Conservation (phyloP, 2,797 vertebrate species). For the Salmo trutta region DNA sequence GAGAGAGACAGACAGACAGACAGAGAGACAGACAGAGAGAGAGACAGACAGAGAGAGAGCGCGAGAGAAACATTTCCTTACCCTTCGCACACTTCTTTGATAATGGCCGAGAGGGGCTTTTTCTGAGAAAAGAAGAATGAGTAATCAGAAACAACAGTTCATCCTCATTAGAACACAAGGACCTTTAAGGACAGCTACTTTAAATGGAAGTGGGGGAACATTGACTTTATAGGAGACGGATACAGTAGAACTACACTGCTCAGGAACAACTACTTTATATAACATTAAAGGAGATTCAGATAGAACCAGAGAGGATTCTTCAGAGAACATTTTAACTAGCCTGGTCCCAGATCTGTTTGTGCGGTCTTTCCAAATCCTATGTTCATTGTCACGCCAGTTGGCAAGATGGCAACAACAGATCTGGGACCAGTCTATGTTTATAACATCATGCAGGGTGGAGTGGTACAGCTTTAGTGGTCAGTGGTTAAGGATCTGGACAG, state of each 20-base stretch:
- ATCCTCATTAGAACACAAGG: conserved; percentile 25
- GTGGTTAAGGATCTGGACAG: conserved; percentile 1
- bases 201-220: not conserved
- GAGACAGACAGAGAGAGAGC: not conserved
- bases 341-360: not conserved
- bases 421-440: not conserved
- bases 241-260: not conserved
- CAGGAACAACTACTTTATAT: not conserved
- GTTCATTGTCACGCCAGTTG: no score
- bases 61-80: conserved; percentile 72
- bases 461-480: not conserved
- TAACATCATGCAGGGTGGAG: not conserved
- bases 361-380: not conserved
- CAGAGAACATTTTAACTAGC: not conserved
- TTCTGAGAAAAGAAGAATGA: conserved; percentile 79
- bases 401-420: not conserved
- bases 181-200: conserved; percentile 42
- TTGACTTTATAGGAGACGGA: not conserved
- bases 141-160: conserved; percentile 50
- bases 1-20: not conserved
- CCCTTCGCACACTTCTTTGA: conserved; percentile 99
- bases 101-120: conserved; percentile 95
- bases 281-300: not conserved
- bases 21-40: not conserved
- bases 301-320: not conserved